Base-by-base conservation (phyloP, 2,797 vertebrate genomes). In the Xiphophorus birchmanni region DNA sequence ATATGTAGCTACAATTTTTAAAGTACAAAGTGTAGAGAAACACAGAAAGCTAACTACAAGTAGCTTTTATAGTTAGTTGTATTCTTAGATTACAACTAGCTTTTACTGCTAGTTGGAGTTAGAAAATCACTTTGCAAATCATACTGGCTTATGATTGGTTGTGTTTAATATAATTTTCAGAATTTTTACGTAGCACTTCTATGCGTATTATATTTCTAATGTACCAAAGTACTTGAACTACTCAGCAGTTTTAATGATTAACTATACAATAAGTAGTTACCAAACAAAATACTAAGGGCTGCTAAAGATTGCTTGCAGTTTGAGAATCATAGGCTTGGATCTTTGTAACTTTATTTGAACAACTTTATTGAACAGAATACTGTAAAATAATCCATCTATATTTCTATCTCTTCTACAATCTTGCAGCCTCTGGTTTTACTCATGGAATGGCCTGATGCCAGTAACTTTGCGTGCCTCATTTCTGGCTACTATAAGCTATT, bases 391-490 rank as follows among this genome's bases (percentile, higher is more conserved):
- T 73, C 89, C 63, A 80, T 76, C 83, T 90, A 89, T 13, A 15
- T 75, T 56, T 75, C 9, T 84, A 80, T 87, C 83, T 83, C 89
- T 84, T 82, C 80, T 89, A 75, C 80, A 58, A 90, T 83, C 79
- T 73, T 87, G 90, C 93, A 99, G 98, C 97, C 99, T 0, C 93
- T 99, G 91, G 97, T 99, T 84, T 91, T 99, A 87, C 96, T 99
- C 86, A 99, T 99, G 99, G 99, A 99, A 94, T 99, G 98, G 98
- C 98, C 98, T 0, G 99, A 99, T 93, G 98, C 98, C 89, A 98
- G 97, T 93, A 99, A 99, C 93, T 99, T 99, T 77, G 97, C 99
- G 85, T 97, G 97, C 92, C 96, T 99, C 84, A 98, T 99, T 45
- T 97, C 98, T 5, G 98, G 98, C 86, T 99, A 99, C 96, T 99